Evolutionary conservation across 2,888 invertebrate genomes (phyloP).

Genomic region (Baronia brevicornis): DNA sequence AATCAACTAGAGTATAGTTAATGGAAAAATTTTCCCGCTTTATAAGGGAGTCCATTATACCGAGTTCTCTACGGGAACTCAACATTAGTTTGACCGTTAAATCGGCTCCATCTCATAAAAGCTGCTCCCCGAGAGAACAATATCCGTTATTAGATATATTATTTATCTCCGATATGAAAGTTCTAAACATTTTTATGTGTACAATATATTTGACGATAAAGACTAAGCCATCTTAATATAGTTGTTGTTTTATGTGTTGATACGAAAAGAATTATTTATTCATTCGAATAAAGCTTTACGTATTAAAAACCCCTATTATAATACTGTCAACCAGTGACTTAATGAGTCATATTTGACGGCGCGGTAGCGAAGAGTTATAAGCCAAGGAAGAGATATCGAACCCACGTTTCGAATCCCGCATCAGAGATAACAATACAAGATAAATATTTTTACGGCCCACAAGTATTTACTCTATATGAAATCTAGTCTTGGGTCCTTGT

Average conservation of each 20-base stretch:
- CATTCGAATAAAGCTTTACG: too few relatives aligned
- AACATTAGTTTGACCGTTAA: slow-evolving; percentile 32
- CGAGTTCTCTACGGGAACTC: slow-evolving; percentile 25
- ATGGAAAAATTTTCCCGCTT: slow-evolving; percentile 25
- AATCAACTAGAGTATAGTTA: slow-evolving; percentile 19
- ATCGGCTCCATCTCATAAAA: slow-evolving; percentile 29
- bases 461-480: too few relatives aligned
- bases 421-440: too few relatives aligned
- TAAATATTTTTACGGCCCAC: too few relatives aligned
- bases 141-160: slow-evolving; percentile 9
- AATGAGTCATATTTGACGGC: too few relatives aligned
- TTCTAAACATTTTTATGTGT: slow-evolving; percentile 9
- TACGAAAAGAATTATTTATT: too few relatives aligned
- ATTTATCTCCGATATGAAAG: slow-evolving; percentile 8
- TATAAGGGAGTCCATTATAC: slow-evolving; percentile 20
- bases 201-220: slow-evolving; percentile 3
- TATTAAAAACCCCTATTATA: too few relatives aligned
- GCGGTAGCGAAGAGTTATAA: too few relatives aligned
- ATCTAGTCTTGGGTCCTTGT: too few relatives aligned
- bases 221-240: slow-evolving; percentile 1
- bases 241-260: slow-evolving; percentile 2
- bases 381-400: too few relatives aligned
- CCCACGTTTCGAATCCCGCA: too few relatives aligned
- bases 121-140: slow-evolving; percentile 13
- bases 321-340: too few relatives aligned